Conservation (phyloP, 2,888 invertebrate species). For the Drosophila subsilvestris region DNA sequence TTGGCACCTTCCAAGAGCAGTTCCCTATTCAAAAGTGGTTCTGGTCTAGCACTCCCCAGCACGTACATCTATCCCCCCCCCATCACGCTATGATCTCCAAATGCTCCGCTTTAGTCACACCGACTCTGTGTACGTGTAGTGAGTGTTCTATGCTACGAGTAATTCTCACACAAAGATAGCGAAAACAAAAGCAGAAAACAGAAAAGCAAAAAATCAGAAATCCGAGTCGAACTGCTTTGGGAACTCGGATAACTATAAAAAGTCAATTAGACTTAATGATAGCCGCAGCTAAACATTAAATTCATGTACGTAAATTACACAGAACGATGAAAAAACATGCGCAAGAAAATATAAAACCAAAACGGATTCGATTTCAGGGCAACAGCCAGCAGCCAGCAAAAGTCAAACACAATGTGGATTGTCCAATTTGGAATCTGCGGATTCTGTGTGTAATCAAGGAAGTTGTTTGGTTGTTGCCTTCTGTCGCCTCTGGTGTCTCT, state of each 20-base stretch:
- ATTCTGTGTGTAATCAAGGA: conserved; percentile 72
- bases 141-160: conserved; percentile 11
- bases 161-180: conserved; percentile 17
- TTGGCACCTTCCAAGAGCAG: not conserved
- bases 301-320: conserved; percentile 49
- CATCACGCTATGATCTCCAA: conserved; percentile 23
- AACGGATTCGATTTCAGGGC: conserved; percentile 32
- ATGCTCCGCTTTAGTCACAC: conserved; percentile 1
- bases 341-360: conserved; percentile 31
- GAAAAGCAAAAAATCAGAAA: conserved; percentile 7
- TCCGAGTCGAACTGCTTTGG: not conserved
- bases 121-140: too few species aligned
- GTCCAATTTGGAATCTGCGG: conserved; percentile 45
- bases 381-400: not conserved
- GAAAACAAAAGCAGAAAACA: conserved; percentile 18
- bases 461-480: conserved; percentile 55
- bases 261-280: conserved; percentile 79
- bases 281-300: conserved; percentile 69
- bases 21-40: not conserved
- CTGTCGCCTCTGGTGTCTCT: conserved; percentile 9
- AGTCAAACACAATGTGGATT: conserved; percentile 1
- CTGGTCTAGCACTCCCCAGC: not conserved
- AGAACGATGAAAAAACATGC: conserved; percentile 24
- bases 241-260: conserved; percentile 66
- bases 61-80: not conserved